Evolutionary conservation across 2,888 invertebrate genomes (phyloP).

Genomic region (Lasius platythorax): DNA sequence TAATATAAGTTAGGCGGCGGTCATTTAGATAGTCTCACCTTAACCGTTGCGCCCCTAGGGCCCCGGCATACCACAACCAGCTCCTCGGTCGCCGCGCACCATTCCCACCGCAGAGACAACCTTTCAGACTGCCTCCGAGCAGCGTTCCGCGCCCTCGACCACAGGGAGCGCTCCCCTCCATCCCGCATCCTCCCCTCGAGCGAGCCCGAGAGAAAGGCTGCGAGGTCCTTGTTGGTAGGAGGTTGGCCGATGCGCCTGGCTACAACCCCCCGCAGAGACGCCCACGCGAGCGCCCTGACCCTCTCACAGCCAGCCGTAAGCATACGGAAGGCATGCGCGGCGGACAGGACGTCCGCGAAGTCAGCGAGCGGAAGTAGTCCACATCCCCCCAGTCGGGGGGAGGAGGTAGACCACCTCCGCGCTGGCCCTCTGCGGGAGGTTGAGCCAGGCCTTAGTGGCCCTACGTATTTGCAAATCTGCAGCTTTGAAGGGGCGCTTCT

Average conservation of each 20-base stretch:
- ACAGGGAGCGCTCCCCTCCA: too few species aligned
- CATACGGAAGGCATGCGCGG: neutral
- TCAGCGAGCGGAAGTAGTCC: slow-evolving; percentile 78
- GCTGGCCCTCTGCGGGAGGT: slow-evolving; percentile 77
- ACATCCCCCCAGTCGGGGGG: slow-evolving; percentile 69
- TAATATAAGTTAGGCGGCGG: too few species aligned
- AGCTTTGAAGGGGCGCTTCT: slow-evolving; percentile 66
- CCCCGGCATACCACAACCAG: too few species aligned
- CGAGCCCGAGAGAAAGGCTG: too few species aligned
- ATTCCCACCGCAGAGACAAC: too few species aligned
- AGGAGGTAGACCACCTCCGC: slow-evolving; percentile 74
- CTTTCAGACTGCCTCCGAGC: too few species aligned
- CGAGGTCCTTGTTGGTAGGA: too few species aligned
- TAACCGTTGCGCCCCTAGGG: too few species aligned
- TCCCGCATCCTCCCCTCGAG: too few species aligned
- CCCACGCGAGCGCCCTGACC: neutral
- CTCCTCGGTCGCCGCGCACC: too few species aligned
- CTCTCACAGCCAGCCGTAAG: neutral
- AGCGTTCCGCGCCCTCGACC: too few species aligned
- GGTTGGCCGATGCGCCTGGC: neutral
- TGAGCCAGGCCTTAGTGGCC: slow-evolving; percentile 74
- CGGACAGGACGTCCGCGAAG: slow-evolving; percentile 69
- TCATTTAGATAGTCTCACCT: too few species aligned
- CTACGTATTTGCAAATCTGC: slow-evolving; percentile 67
- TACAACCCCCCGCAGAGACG: neutral